A percentile compares a stretch with the other conserved stretches of the same genome.
Conservation (phyloP, 2,113 vertebrate genomes). For the Cyprinodon brontotheroides region DNA sequence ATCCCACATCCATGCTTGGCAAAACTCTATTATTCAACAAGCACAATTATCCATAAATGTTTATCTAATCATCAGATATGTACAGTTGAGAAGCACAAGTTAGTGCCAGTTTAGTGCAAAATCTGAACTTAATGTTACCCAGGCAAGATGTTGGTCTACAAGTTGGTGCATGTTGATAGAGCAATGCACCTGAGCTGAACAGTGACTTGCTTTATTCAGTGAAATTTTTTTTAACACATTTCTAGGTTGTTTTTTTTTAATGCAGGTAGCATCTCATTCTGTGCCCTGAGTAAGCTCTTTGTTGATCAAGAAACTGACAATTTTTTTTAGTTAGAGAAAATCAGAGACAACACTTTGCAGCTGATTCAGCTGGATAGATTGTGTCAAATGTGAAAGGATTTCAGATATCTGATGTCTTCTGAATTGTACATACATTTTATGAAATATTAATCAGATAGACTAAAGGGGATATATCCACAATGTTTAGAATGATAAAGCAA, state of each 20-base stretch:
- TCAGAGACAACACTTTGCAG: no score
- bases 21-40: conserved; percentile 25
- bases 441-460: no score
- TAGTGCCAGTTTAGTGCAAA: conserved; percentile 30
- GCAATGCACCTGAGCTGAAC: background rate
- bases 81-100: background rate
- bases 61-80: conserved; percentile 7
- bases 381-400: no score
- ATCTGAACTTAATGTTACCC: conserved; percentile 7
- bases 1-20: background rate
- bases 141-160: background rate
- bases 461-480: no score
- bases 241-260: background rate
- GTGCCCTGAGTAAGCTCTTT: background rate
- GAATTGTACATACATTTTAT: no score
- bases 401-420: no score
- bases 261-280: background rate
- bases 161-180: conserved; percentile 26
- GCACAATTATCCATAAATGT: conserved; percentile 22
- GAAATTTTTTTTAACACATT: background rate
- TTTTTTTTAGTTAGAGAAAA: no score
- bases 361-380: no score
- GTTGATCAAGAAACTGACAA: no score
- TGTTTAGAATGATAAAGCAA: no score
- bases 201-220: background rate